These are phyloP conservation scores for Microdon myrmicae DNA, from an alignment of 2,888 invertebrate species.

Conservation along the genomic window DNA sequence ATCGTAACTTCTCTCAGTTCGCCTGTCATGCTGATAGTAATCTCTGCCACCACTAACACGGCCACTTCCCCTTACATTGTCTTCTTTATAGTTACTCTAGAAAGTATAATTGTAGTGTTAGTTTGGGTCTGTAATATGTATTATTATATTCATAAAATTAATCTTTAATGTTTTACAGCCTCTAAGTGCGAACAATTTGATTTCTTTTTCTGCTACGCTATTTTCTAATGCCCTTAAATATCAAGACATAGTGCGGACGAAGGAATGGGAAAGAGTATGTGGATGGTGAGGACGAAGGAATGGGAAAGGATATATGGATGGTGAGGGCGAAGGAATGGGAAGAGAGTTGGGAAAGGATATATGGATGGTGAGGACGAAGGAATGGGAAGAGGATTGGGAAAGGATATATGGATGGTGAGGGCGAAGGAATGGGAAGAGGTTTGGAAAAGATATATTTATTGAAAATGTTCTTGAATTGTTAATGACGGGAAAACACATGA, in stretches of 20 bases:
- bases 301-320: conserved; percentile 50
- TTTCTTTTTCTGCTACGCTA: too few relatives aligned
- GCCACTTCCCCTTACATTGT: conserved; percentile 4
- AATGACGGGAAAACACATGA: conserved; percentile 5
- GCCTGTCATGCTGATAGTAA: conserved; percentile 33
- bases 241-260: conserved; percentile 9
- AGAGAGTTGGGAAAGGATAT: not conserved
- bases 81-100: conserved; percentile 26
- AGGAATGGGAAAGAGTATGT: not conserved
- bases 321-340: conserved; percentile 45
- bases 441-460: too few relatives aligned
- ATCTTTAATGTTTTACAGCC: too few relatives aligned
- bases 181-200: too few relatives aligned
- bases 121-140: too few relatives aligned
- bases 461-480: conserved; percentile 33
- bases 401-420: conserved; percentile 50
- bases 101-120: too few relatives aligned
- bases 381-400: conserved; percentile 33
- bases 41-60: conserved; percentile 19
- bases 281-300: conserved; percentile 52
- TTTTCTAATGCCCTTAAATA: not conserved
- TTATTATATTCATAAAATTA: too few relatives aligned
- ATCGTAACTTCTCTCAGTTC: conserved; percentile 38
- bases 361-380: conserved; percentile 37
- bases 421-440: too few relatives aligned